Conservation (phyloP, 2,797 vertebrate genomes). For the Oreochromis mossambicus region DNA sequence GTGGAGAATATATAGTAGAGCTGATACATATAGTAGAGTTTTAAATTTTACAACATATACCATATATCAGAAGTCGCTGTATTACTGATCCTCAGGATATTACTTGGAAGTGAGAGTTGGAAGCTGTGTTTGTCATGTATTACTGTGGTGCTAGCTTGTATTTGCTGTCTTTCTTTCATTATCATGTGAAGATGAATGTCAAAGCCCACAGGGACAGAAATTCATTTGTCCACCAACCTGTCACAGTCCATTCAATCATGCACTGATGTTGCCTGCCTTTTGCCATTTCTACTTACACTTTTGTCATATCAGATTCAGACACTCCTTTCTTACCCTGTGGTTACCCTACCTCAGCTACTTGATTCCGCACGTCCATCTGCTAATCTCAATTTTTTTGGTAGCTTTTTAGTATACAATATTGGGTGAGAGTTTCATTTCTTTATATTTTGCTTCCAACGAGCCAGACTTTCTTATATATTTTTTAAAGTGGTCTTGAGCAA, state of each 20-base stretch:
- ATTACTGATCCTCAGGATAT: background rate
- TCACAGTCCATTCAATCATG: background rate
- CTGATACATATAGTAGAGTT: background rate
- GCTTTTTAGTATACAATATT: background rate
- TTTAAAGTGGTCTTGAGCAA: background rate
- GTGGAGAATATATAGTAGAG: background rate
- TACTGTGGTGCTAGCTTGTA: background rate
- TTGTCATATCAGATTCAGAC: background rate
- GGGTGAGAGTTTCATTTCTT: background rate
- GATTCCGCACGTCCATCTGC: background rate
- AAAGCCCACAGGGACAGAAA: background rate
- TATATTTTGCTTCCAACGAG: background rate
- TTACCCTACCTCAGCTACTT: background rate
- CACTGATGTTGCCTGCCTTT: background rate
- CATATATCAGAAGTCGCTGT: background rate
- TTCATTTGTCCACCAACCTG: background rate
- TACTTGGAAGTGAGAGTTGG: background rate
- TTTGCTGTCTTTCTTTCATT: background rate
- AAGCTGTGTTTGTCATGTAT: background rate
- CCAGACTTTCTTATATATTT: background rate
- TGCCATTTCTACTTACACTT: background rate
- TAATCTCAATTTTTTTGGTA: background rate
- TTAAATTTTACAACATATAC: background rate
- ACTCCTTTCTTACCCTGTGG: background rate
- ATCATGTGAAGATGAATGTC: background rate